phyloP scores from a whole-genome alignment of 1,140 invertebrate genomes.

The Ericerus pela region DNA sequence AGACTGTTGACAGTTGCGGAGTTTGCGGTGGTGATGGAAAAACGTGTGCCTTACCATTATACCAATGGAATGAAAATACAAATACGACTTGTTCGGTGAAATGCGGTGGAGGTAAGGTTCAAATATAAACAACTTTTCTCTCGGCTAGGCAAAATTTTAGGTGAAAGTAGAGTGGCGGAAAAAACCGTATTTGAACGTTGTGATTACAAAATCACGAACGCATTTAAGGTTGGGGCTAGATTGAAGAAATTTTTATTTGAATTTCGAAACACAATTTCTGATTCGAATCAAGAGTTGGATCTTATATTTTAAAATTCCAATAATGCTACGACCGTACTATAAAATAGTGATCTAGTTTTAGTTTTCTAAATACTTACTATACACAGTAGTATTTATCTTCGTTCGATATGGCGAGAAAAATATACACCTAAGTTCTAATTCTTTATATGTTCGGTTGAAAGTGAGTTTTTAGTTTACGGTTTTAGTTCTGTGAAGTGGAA shows the following conservation, averaged over 20 bases:
- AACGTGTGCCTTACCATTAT: slow-evolving; percentile 56
- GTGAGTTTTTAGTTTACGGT: too few species aligned
- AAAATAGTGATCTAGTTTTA: too few species aligned
- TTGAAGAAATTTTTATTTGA: slow-evolving; percentile 6
- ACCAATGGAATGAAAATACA: slow-evolving; percentile 68
- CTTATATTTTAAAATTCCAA: too few species aligned
- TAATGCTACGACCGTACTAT: too few species aligned
- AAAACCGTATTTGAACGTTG: neutral
- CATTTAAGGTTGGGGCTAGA: neutral
- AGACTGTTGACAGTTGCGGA: slow-evolving; percentile 72
- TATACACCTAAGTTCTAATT: too few species aligned
- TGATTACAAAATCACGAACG: neutral
- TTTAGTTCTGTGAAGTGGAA: too few species aligned
- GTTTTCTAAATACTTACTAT: too few species aligned
- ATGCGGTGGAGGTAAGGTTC: slow-evolving; percentile 73
- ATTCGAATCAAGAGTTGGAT: neutral
- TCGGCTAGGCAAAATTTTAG: neutral
- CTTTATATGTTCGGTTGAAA: too few species aligned
- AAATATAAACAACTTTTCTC: neutral
- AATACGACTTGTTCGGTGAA: slow-evolving; percentile 70
- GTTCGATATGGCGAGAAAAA: too few species aligned
- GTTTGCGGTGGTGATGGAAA: slow-evolving; percentile 80
- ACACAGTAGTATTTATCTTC: too few species aligned
- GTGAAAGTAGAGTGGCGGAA: neutral
- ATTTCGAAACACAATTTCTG: neutral